These are phyloP conservation scores for Margarornis squamiger DNA, from an alignment of 2,797 vertebrate species.

Conservation along the genomic window DNA sequence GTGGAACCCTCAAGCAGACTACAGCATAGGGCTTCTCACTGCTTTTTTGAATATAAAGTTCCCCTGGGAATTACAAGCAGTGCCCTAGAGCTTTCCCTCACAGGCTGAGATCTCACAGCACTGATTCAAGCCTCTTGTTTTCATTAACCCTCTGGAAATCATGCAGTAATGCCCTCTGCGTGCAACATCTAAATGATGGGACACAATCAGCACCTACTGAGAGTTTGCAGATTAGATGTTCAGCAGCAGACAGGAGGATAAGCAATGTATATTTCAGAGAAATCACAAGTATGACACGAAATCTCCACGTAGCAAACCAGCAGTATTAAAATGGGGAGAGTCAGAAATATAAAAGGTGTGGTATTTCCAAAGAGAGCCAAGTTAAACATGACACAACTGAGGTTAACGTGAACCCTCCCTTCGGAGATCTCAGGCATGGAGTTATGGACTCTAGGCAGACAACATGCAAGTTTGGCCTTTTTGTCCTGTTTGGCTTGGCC, in stretches of 20 bases:
- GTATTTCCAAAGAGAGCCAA: slow-evolving; percentile 42
- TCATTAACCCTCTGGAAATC: not conserved
- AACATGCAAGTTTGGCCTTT: not conserved
- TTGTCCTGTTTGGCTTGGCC: not conserved
- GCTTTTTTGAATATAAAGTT: not conserved
- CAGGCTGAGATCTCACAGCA: not conserved
- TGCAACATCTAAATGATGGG: not conserved
- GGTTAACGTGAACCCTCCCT: not conserved
- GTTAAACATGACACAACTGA: slow-evolving; percentile 52
- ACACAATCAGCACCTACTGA: not conserved
- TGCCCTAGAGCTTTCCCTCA: not conserved
- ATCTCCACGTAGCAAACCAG: not conserved
- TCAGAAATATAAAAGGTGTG: slow-evolving; percentile 45
- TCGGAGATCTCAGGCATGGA: not conserved
- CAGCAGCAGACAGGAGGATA: not conserved
- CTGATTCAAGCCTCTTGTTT: not conserved
- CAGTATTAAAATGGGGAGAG: not conserved
- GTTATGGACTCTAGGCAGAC: not conserved
- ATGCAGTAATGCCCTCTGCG: not conserved
- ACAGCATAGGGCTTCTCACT: not conserved
- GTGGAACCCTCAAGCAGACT: not conserved
- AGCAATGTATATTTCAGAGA: not conserved
- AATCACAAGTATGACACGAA: slow-evolving; percentile 8
- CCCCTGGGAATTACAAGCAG: not conserved
- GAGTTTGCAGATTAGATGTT: not conserved